Conservation (phyloP, 2,113 vertebrate genomes). For the Emydura subglobosa region DNA sequence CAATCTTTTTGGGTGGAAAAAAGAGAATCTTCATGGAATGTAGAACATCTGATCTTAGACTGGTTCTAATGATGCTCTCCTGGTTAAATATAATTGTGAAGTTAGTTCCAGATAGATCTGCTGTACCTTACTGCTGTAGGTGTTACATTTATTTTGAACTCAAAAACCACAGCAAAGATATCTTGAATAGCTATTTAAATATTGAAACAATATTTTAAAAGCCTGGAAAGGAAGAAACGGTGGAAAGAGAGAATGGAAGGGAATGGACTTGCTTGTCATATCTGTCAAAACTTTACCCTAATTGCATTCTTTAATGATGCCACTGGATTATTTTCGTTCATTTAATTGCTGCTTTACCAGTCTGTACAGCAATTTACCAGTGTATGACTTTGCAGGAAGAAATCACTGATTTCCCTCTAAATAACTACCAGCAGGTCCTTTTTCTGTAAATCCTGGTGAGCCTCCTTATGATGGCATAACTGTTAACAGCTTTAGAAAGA, state of each 20-base stretch:
- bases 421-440: constrained; percentile 65
- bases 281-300: not conserved
- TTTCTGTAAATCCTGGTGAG: constrained; percentile 64
- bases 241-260: not conserved
- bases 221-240: fast-evolving
- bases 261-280: not conserved
- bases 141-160: not conserved
- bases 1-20: not conserved
- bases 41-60: not conserved
- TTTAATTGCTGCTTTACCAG: constrained; percentile 26
- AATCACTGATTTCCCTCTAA: constrained; percentile 52
- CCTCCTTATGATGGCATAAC: constrained; percentile 65
- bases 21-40: not conserved
- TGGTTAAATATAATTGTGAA: not conserved
- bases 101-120: not conserved
- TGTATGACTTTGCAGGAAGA: constrained; percentile 20
- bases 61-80: not conserved
- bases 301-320: not conserved
- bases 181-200: not conserved
- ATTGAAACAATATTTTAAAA: not conserved
- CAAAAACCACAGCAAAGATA: not conserved
- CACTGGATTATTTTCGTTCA: not conserved
- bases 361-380: constrained; percentile 55
- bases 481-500: constrained; percentile 71
- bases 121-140: not conserved